Conservation (phyloP, 2,888 invertebrate genomes). For the Chloroclystis v-ata region DNA sequence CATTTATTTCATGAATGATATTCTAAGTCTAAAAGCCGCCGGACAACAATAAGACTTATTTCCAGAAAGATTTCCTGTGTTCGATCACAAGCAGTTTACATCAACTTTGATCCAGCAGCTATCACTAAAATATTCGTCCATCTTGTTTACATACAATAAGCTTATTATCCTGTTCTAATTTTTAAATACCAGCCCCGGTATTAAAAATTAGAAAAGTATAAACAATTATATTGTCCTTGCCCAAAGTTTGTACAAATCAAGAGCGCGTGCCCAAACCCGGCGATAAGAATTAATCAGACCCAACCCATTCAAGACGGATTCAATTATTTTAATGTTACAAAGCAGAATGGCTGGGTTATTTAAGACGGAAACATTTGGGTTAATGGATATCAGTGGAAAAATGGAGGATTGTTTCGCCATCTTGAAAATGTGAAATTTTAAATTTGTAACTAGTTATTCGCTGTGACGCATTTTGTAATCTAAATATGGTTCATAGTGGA, state of each 20-base stretch:
- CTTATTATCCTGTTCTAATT: too few species aligned
- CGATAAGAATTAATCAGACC: constrained; percentile 35
- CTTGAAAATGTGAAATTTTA: constrained; percentile 4
- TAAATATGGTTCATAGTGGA: constrained; percentile 6
- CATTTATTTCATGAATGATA: too few species aligned
- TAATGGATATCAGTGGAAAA: constrained; percentile 33
- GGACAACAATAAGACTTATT: too few species aligned
- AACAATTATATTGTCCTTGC: constrained; percentile 6
- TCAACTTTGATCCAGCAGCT: too few species aligned
- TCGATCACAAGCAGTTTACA: too few species aligned
- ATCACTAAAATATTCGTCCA: too few species aligned
- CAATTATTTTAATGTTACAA: constrained; percentile 35
- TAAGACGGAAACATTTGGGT: constrained; percentile 34
- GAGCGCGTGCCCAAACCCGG: constrained; percentile 23
- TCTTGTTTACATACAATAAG: too few species aligned
- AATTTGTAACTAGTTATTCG: constrained; percentile 1
- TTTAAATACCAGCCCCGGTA: too few species aligned
- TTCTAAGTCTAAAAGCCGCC: too few species aligned
- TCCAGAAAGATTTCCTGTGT: too few species aligned
- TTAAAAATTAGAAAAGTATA: not conserved
- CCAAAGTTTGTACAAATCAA: constrained; percentile 29
- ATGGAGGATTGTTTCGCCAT: constrained; percentile 28
- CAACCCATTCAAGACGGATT: constrained; percentile 32
- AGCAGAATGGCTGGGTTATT: constrained; percentile 33
- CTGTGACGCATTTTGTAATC: constrained; percentile 9